Evolutionary conservation across 2,888 invertebrate genomes (phyloP).

Genomic region (Allolobophora icterica): DNA sequence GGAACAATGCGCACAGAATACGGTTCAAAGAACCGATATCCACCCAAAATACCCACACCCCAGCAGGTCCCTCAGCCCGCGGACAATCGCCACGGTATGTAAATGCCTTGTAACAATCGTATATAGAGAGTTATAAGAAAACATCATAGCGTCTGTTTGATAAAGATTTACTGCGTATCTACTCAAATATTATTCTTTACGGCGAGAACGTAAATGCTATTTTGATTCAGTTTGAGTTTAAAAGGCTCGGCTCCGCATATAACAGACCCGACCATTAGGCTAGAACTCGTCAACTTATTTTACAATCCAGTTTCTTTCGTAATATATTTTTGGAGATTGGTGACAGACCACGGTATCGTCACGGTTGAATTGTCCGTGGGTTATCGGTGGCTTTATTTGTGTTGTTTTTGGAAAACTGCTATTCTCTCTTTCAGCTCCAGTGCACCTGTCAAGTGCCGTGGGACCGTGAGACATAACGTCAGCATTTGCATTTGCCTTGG

Average conservation of each 20-base stretch:
- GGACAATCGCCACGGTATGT: background rate
- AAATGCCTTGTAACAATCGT: background rate
- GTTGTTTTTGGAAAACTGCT: no score
- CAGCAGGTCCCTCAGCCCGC: background rate
- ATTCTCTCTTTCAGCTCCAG: no score
- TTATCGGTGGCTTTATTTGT: no score
- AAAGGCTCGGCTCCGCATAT: background rate
- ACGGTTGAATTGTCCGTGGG: no score
- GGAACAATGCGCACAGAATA: background rate
- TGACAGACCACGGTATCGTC: no score
- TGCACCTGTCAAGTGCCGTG: no score
- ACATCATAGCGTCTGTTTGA: background rate
- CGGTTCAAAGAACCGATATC: no score
- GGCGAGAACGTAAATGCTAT: background rate
- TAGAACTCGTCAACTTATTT: background rate
- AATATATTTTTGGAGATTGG: background rate
- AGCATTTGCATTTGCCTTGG: no score
- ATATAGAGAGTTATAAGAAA: background rate
- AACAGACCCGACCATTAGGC: background rate
- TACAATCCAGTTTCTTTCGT: background rate
- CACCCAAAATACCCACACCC: background rate
- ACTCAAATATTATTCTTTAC: constrained; percentile 8
- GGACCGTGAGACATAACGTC: no score
- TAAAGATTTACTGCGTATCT: background rate
- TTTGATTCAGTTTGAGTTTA: background rate